phyloP scores from a whole-genome alignment of 2,113 vertebrate species.

The Merops nubicus region DNA sequence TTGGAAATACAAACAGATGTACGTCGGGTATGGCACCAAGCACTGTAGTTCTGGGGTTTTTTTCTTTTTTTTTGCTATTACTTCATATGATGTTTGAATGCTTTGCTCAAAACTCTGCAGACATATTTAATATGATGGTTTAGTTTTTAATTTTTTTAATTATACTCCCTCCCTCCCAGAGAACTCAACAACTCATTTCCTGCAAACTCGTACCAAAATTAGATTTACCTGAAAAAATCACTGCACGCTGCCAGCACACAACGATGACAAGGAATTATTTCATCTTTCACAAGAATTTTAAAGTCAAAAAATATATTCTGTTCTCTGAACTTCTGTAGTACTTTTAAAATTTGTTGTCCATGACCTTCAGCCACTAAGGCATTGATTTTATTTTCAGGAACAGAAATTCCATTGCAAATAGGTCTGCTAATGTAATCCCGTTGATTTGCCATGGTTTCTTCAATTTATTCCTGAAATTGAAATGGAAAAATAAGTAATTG shows the following conservation, averaged over 20 bases:
- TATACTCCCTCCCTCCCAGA: not conserved
- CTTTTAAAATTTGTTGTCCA: constrained; percentile 87
- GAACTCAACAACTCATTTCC: not conserved
- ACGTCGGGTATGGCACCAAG: not conserved
- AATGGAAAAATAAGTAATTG: constrained; percentile 43
- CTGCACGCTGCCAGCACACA: constrained; percentile 95
- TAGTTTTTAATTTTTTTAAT: not conserved
- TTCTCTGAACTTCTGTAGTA: constrained; percentile 89
- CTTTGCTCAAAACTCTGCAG: not conserved
- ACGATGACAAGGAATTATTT: constrained; percentile 89
- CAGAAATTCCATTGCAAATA: constrained; percentile 78
- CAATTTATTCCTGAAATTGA: constrained; percentile 55
- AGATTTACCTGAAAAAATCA: constrained; percentile 94
- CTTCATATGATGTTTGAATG: not conserved
- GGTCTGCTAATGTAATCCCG: constrained; percentile 64
- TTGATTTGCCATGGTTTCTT: constrained; percentile 77
- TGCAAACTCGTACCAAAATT: constrained; percentile 5
- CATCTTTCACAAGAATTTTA: constrained; percentile 87
- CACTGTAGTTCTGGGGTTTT: not conserved
- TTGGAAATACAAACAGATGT: not conserved
- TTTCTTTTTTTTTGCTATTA: not conserved
- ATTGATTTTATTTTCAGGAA: constrained; percentile 77
- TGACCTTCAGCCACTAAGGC: constrained; percentile 87
- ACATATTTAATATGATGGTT: not conserved
- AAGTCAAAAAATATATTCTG: constrained; percentile 92